phyloP scores from a whole-genome alignment of 2,797 vertebrate genomes.

The Sebastes paucispinis region DNA sequence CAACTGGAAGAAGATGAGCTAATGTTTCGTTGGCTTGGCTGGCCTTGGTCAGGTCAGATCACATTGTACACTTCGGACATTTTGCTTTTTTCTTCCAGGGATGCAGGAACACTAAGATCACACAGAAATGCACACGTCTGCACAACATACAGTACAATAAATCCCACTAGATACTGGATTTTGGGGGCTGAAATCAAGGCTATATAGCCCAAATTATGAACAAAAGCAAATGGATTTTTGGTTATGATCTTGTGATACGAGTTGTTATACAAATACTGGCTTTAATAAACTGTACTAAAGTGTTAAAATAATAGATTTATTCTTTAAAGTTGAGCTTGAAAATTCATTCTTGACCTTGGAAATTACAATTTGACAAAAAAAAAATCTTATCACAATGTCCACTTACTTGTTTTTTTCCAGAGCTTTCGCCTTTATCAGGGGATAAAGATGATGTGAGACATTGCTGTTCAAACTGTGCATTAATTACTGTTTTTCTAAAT shows the following conservation, averaged over 20 bases:
- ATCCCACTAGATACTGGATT: neutral
- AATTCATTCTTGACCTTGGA: neutral
- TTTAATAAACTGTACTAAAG: neutral
- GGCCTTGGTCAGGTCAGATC: slow-evolving; percentile 16
- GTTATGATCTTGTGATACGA: neutral
- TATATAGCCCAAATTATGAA: neutral
- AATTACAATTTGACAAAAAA: too few relatives aligned
- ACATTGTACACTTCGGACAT: neutral
- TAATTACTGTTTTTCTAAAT: neutral
- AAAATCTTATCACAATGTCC: neutral
- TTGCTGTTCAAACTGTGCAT: neutral
- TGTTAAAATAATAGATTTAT: neutral
- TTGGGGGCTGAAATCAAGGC: neutral
- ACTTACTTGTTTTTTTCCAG: neutral
- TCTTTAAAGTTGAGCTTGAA: neutral
- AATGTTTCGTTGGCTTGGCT: slow-evolving; percentile 66
- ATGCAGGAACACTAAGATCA: neutral
- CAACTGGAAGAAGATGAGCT: slow-evolving; percentile 75
- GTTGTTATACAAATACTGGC: neutral
- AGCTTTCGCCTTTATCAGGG: neutral
- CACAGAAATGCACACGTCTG: neutral
- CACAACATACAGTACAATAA: neutral
- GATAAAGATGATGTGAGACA: neutral
- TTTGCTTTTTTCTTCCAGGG: too few relatives aligned
- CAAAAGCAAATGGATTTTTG: neutral